phyloP scores from a whole-genome alignment of 2,797 vertebrate genomes.

The Perodicticus potto region DNA sequence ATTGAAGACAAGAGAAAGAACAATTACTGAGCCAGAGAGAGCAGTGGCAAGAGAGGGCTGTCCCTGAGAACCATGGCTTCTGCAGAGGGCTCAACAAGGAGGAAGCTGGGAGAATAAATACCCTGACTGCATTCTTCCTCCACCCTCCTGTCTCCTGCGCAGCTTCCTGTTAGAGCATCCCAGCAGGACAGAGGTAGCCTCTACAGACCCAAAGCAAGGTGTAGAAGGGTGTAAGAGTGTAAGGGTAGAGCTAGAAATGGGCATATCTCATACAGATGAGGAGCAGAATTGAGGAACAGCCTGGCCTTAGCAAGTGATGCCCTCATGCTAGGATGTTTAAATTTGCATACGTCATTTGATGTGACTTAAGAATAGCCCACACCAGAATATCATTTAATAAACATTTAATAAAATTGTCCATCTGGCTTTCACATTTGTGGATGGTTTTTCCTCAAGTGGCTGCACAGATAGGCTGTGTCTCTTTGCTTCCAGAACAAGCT shows the following conservation, averaged over 20 bases:
- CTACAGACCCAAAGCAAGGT: neutral
- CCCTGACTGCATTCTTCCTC: neutral
- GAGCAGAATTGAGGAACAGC: neutral
- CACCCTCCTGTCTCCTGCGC: neutral
- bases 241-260: too few species aligned
- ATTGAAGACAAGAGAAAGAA: neutral
- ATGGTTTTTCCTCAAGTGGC: conserved; percentile 13
- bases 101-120: neutral
- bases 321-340: neutral
- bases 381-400: neutral
- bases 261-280: neutral
- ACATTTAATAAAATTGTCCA: neutral
- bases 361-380: neutral
- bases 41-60: neutral
- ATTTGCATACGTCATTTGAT: neutral
- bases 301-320: neutral
- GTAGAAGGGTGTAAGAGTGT: neutral
- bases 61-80: neutral
- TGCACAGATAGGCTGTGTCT: neutral
- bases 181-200: neutral
- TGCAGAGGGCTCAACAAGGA: neutral
- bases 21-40: neutral
- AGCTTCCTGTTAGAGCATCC: too few species aligned
- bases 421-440: conserved; percentile 3
- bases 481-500: neutral